A percentile compares a stretch with the other conserved stretches of the same genome.
These are phyloP conservation scores for Palythoa grandis DNA, from an alignment of 92 coral and sea anemone genomes.

Conservation along the genomic window DNA sequence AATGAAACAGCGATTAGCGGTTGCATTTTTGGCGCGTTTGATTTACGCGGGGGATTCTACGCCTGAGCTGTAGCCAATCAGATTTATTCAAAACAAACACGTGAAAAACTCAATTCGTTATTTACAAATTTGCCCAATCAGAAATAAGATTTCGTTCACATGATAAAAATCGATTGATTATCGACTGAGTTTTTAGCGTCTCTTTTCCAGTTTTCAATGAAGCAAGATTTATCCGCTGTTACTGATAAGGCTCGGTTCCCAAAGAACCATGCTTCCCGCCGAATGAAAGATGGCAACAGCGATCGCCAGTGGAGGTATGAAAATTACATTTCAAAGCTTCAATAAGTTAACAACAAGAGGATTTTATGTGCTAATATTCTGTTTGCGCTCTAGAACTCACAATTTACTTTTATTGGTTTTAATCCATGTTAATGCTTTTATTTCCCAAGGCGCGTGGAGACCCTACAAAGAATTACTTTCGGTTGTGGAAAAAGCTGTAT, in stretches of 20 bases:
- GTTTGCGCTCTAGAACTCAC: not conserved
- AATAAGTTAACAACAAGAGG: not conserved
- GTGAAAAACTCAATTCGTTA: conserved; percentile 53
- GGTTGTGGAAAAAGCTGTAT: conserved; percentile 88
- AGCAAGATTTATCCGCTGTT: conserved; percentile 22
- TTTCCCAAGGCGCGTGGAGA: conserved; percentile 82
- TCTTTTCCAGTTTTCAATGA: conserved; percentile 33
- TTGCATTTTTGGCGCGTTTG: conserved; percentile 98
- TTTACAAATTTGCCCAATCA: conserved; percentile 52
- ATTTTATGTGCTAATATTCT: not conserved
- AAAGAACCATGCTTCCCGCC: conserved; percentile 78
- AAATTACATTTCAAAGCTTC: not conserved
- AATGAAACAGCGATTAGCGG: conserved; percentile 60
- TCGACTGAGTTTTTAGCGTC: conserved; percentile 38
- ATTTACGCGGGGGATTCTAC: conserved; percentile 91
- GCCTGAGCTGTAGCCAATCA: conserved; percentile 73
- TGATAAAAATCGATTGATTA: conserved; percentile 22
- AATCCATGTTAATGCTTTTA: not conserved
- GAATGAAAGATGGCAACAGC: conserved; percentile 77
- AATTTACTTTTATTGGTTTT: not conserved
- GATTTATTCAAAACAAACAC: conserved; percentile 41
- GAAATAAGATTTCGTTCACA: not conserved
- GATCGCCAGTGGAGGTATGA: conserved; percentile 60
- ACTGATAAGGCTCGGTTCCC: conserved; percentile 59
- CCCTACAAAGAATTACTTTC: conserved; percentile 91